Conservation (phyloP, 1,140 invertebrate genomes). For the Leguminivora glycinivorella region DNA sequence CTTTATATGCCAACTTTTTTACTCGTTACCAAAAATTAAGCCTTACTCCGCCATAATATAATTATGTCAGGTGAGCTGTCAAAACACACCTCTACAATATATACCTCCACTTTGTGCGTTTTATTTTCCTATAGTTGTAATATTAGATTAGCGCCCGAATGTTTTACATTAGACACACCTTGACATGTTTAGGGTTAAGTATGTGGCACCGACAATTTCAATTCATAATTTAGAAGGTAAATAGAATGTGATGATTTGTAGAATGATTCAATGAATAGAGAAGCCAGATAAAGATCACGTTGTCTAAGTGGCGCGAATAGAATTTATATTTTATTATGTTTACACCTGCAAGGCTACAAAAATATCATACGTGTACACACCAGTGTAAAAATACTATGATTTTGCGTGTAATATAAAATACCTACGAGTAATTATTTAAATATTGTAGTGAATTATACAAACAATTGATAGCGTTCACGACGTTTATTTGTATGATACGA, state of each 20-base stretch:
- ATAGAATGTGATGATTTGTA: slow-evolving; percentile 7
- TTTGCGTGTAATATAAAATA: no score
- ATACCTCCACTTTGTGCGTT: background rate
- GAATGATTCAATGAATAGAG: background rate
- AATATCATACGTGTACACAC: no score
- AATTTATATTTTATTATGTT: background rate
- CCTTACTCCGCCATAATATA: background rate
- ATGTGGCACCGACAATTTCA: slow-evolving; percentile 72
- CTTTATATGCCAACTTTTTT: no score
- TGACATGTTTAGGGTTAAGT: slow-evolving; percentile 5
- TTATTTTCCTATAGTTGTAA: background rate
- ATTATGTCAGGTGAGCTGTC: background rate
- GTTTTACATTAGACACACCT: slow-evolving; percentile 32
- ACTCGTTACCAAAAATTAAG: background rate
- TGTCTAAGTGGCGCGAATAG: background rate
- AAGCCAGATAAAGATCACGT: slow-evolving; percentile 18
- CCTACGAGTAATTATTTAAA: background rate
- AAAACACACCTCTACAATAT: background rate
- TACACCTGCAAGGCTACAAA: background rate
- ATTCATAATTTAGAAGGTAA: slow-evolving; percentile 30
- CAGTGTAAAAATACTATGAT: no score
- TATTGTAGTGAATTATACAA: no score
- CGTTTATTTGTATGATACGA: no score
- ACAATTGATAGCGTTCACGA: no score
- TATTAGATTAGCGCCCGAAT: slow-evolving; percentile 37